These are phyloP conservation scores for Notodonta dromedarius DNA, from an alignment of 2,888 invertebrate species.

Conservation along the genomic window DNA sequence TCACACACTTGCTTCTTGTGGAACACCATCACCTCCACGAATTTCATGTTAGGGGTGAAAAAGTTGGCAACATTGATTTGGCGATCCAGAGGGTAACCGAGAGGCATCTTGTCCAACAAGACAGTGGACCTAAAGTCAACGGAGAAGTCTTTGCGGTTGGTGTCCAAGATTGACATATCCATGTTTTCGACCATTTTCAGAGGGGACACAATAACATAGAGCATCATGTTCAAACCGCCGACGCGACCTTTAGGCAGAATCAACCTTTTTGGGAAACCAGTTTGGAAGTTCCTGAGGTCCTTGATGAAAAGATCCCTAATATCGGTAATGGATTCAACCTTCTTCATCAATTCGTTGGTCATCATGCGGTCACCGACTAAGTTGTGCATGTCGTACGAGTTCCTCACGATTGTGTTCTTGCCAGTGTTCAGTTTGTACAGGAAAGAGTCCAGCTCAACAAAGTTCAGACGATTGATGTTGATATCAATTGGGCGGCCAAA, in stretches of 20 bases:
- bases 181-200: slow-evolving; percentile 72
- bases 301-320: slow-evolving; percentile 60
- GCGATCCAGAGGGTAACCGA: slow-evolving; percentile 91
- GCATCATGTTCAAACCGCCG: slow-evolving; percentile 86
- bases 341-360: slow-evolving; percentile 86
- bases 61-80: slow-evolving; percentile 84
- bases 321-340: slow-evolving; percentile 82
- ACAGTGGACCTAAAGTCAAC: slow-evolving; percentile 68
- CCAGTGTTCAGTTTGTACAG: slow-evolving; percentile 85
- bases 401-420: slow-evolving; percentile 85
- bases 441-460: slow-evolving; percentile 87
- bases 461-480: slow-evolving; percentile 84
- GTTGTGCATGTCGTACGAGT: slow-evolving; percentile 87
- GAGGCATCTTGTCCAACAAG: slow-evolving; percentile 85
- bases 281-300: slow-evolving; percentile 78
- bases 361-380: slow-evolving; percentile 87
- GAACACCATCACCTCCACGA: slow-evolving; percentile 86
- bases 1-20: slow-evolving; percentile 82
- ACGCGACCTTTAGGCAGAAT: slow-evolving; percentile 88
- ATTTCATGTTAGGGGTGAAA: slow-evolving; percentile 87
- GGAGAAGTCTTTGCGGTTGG: slow-evolving; percentile 72
- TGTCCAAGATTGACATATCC: slow-evolving; percentile 66
- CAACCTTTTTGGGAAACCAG: slow-evolving; percentile 88
- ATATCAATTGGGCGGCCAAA: slow-evolving; percentile 82
- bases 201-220: slow-evolving; percentile 86